Evolutionary conservation across 2,888 invertebrate genomes (phyloP), one percentile per base, ranked within the genome.

Genomic region (Tetragnatha montana): DNA sequence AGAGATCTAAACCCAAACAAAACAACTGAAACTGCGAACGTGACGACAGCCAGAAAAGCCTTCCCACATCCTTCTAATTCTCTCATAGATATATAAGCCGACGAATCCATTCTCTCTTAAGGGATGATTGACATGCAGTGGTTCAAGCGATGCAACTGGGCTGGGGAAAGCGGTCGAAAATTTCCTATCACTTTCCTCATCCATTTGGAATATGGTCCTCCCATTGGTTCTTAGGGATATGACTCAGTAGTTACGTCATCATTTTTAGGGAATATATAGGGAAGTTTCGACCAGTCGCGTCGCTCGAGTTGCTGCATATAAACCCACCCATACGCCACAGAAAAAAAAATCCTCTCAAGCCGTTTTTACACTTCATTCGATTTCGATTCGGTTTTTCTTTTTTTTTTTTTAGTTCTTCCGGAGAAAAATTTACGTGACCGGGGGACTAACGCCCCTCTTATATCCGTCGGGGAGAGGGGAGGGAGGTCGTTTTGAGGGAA

Each of bases 331-430:
- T 60, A 60, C 60, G 10, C 12, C 60, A 10, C 60, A 60, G 60
- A 17, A 60, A 4, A 60, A 60, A 60, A 60, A 60, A 17, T 60
- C 17, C 60, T 60, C 60, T 6, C 8, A 3, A 60, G 60, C 60
- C 60, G 60, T 60, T 60, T 60, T 60, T 60, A 60, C 60, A 60
- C 60, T 60, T 60, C 60, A 60, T 60, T 60, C 60, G 60, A 60
- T 60, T 60, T 60, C 10, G 60, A 60, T 6, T 17, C 17, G 8
- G n/a, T n/a, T n/a, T n/a, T 60, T 17, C 12, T 8, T 60, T 60
- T 60, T 8, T 60, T 14, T 60, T 35, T 35, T 35, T 35, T 4
- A 35, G 35, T 35, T 35, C 35, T 35, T 35, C 35, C 35, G 35
- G 35, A 35, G 35, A 10, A 10, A 0, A 17, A 60, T 60, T 17